phyloP scores from a whole-genome alignment of 2,797 vertebrate genomes.

The Molossus molossus region DNA sequence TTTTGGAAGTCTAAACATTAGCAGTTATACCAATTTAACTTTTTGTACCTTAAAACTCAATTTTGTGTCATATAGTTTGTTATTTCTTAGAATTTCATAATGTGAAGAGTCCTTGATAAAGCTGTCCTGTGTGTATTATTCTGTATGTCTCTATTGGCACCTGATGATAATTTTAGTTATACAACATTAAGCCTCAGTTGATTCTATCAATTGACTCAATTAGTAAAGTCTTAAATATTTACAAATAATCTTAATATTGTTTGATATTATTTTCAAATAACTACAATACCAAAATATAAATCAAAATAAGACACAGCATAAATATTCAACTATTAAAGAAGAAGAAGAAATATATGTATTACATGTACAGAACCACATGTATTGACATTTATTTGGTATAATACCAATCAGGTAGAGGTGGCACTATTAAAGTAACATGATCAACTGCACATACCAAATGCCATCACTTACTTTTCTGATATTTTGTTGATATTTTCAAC shows the following conservation, averaged over 20 bases:
- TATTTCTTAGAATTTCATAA: neutral
- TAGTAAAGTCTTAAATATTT: neutral
- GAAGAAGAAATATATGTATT: neutral
- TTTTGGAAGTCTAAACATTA: neutral
- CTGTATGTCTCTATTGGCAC: neutral
- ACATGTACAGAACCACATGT: neutral
- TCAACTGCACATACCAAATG: neutral
- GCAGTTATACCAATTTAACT: neutral
- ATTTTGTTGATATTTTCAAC: neutral
- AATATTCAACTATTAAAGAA: neutral
- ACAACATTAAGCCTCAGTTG: neutral
- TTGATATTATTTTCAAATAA: conserved; percentile 10
- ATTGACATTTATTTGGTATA: neutral
- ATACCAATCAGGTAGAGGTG: neutral
- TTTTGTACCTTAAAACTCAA: neutral
- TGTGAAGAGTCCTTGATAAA: neutral
- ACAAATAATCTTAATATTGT: neutral
- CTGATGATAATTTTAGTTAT: neutral
- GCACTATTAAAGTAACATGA: neutral
- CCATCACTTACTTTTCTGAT: neutral
- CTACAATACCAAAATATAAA: neutral
- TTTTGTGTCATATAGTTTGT: neutral
- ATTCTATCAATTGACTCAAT: conserved; percentile 9
- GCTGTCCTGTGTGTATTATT: neutral
- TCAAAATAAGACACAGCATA: neutral